Percentiles rank a stretch among this genome's conserved stretches.
Conservation (phyloP, 2,797 vertebrate species). For the Acipenser transmontanus region DNA sequence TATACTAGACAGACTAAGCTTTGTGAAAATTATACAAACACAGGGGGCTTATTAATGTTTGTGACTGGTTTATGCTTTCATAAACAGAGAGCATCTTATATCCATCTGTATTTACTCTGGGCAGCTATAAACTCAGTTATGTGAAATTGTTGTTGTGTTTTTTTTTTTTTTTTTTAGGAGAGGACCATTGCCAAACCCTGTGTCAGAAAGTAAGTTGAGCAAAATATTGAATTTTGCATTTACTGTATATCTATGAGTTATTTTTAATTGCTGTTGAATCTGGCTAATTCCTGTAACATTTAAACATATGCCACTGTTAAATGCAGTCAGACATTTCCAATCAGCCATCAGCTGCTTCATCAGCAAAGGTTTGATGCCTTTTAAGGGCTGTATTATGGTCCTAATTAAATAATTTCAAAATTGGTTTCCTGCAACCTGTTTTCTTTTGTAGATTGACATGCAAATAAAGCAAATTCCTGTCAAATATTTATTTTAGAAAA, state of each 20-base stretch:
- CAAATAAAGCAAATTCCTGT: not conserved
- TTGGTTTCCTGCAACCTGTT: too few relatives aligned
- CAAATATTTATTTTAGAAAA: not conserved
- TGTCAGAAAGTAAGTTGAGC: constrained; percentile 46
- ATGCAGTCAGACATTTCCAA: too few relatives aligned
- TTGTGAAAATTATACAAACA: too few relatives aligned
- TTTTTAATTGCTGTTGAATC: not conserved
- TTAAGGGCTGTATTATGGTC: too few relatives aligned
- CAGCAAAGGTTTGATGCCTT: too few relatives aligned
- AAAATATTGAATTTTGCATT: not conserved
- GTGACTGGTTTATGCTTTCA: not conserved
- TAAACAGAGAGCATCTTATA: not conserved
- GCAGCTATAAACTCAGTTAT: not conserved
- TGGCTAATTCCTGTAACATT: not conserved
- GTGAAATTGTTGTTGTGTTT: constrained; percentile 24
- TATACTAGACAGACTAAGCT: too few relatives aligned
- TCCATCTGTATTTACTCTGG: not conserved
- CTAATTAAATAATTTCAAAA: too few relatives aligned
- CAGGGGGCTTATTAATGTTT: not conserved
- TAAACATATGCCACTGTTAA: too few relatives aligned
- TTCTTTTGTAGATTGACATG: not conserved
- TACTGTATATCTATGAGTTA: not conserved
- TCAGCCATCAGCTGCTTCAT: too few relatives aligned
- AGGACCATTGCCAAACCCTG: constrained; percentile 59
- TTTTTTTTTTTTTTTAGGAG: constrained; percentile 53